phyloP scores from a whole-genome alignment of 2,888 invertebrate genomes.

The Zeuzera pyrina region DNA sequence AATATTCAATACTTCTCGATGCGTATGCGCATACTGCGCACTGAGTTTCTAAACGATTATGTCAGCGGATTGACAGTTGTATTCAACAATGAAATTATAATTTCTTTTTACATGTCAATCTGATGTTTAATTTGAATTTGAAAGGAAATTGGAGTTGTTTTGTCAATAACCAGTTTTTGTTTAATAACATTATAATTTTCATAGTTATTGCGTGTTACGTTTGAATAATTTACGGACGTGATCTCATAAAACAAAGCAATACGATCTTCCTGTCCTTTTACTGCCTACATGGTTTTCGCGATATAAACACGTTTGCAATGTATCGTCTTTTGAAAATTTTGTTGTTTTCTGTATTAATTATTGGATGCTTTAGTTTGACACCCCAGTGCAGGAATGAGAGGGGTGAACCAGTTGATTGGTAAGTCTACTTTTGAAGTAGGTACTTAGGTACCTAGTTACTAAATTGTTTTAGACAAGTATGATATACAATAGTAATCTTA shows the following conservation, averaged over 20 bases:
- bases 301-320: constrained; percentile 34
- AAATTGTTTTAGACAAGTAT: too few relatives aligned
- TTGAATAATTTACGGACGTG: constrained; percentile 31
- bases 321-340: constrained; percentile 21
- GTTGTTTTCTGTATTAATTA: constrained; percentile 31
- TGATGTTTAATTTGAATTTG: constrained; percentile 17
- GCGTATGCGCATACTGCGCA: too few relatives aligned
- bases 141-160: constrained; percentile 32
- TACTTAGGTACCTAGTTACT: too few relatives aligned
- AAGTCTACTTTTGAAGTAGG: constrained; percentile 34
- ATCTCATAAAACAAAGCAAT: constrained; percentile 38
- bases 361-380: constrained; percentile 32
- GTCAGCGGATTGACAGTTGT: too few relatives aligned
- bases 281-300: constrained; percentile 26
- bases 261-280: constrained; percentile 47
- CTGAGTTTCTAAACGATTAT: too few relatives aligned
- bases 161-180: constrained; percentile 48
- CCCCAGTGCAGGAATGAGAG: constrained; percentile 75
- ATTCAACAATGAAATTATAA: too few relatives aligned
- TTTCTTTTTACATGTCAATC: too few relatives aligned
- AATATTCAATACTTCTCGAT: too few relatives aligned
- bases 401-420: constrained; percentile 81
- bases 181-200: constrained; percentile 23
- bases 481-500: too few relatives aligned
- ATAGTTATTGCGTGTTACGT: constrained; percentile 24